Evolutionary conservation across 2,797 vertebrate genomes (phyloP).

Genomic region (Zalophus californianus): DNA sequence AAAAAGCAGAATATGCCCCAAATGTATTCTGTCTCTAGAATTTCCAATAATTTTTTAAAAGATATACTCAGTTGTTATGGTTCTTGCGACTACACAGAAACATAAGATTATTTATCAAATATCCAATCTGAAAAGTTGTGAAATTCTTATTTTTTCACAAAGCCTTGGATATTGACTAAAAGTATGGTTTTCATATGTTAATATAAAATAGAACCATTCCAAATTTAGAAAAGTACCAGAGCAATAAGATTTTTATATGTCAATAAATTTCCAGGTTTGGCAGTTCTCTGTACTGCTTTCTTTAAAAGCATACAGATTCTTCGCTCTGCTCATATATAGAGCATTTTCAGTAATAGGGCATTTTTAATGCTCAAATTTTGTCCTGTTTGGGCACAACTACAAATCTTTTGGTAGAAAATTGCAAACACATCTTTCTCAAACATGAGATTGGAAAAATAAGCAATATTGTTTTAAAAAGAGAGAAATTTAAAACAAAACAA

Average conservation of each 20-base stretch:
- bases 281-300: not conserved
- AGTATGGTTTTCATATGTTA: not conserved
- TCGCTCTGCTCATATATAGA: not conserved
- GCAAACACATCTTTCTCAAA: slow-evolving; percentile 43
- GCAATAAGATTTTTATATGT: not conserved
- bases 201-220: slow-evolving; percentile 61
- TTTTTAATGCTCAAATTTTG: slow-evolving; percentile 31
- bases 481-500: slow-evolving; percentile 59
- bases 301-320: slow-evolving; percentile 47
- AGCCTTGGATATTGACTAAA: slow-evolving; percentile 36
- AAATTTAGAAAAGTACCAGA: slow-evolving; percentile 45
- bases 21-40: slow-evolving; percentile 52
- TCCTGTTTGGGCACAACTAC: not conserved
- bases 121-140: slow-evolving; percentile 17
- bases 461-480: slow-evolving; percentile 34
- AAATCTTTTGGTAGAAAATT: slow-evolving; percentile 46
- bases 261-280: slow-evolving; percentile 33
- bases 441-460: slow-evolving; percentile 20
- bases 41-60: not conserved
- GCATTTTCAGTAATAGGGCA: slow-evolving; percentile 6
- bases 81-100: slow-evolving; percentile 48
- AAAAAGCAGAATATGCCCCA: not conserved
- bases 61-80: not conserved
- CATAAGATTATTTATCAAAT: slow-evolving; percentile 49
- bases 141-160: slow-evolving; percentile 48